Conservation (phyloP, 2,888 invertebrate genomes). For the Epinotia demarniana region DNA sequence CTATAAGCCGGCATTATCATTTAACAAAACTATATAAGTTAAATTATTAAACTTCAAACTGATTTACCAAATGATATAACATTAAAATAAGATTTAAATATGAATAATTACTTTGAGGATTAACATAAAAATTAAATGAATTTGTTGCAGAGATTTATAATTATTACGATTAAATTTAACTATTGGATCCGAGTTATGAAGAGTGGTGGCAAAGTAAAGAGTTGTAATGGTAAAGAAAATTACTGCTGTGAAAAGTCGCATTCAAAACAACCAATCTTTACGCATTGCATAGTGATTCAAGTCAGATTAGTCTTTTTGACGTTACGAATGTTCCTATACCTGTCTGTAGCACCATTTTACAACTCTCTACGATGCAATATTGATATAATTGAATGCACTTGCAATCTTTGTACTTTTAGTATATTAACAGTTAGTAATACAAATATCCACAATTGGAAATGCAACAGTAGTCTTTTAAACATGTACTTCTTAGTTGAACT, state of each 20-base stretch:
- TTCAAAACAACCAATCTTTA: too few relatives aligned
- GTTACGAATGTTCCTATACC: not conserved
- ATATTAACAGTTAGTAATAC: constrained; percentile 38
- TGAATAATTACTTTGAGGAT: not conserved
- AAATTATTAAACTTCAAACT: not conserved
- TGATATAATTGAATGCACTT: constrained; percentile 59
- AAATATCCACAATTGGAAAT: constrained; percentile 40
- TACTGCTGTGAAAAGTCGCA: not conserved
- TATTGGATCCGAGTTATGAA: not conserved
- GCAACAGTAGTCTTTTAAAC: constrained; percentile 42
- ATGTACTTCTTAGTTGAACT: constrained; percentile 37
- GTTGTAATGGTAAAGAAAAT: not conserved
- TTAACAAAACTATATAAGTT: not conserved
- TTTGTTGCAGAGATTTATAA: not conserved
- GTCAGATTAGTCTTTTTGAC: too few relatives aligned
- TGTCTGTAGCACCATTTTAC: not conserved
- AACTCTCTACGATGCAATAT: constrained; percentile 15
- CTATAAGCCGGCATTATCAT: not conserved
- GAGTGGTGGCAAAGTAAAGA: not conserved
- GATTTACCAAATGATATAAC: not conserved
- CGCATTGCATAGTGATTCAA: too few relatives aligned
- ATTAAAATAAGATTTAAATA: not conserved
- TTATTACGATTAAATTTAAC: not conserved
- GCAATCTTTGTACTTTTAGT: constrained; percentile 63
- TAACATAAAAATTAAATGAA: not conserved